Evolutionary conservation across 2,888 invertebrate genomes (phyloP), one percentile per base, ranked within the genome.

Genomic region (Pristionchus mayeri): DNA sequence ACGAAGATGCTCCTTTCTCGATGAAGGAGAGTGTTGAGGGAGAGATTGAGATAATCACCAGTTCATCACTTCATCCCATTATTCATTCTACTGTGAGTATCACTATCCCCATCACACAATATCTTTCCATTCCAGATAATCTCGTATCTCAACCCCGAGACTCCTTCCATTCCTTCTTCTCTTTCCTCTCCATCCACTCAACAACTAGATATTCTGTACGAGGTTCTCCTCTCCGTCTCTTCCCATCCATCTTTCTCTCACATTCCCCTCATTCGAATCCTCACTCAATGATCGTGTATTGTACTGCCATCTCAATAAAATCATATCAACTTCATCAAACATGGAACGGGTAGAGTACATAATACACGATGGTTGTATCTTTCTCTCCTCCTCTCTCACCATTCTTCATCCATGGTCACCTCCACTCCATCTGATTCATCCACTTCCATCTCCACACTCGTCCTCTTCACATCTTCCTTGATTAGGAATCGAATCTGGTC

Each of bases 401-500:
- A 86, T 16, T 87, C 87, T 34, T 87, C 87, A 27, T 86, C 87
- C 3, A 63, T 40, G 9, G 37, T 60, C 21, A 57, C 60, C n/a
- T 81, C 75, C 6, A 54, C 81, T 1, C 52, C 54, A 2, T 86
- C 85, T 50, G 81, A 83, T 30, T 85, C 71, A 3, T 75, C 40
- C 13, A 82, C 83, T 16, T 88, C 89, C 79, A 89, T 60, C 34
- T 88, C 87, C n/a, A 71, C 63, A 50, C 86, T 88, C 24, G 88
- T 89, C 37, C 80, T 86, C 67, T 86, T 79, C 84, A 90, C 90
- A 84, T 91, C 91, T 60, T 90, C 89, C 78, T 91, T 91, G 83
- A 91, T 89, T 60, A 89, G 71, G 30, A 86, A 85, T 13, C 91
- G 89, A 16, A 91, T 87, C n/a, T 67, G 54, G 21, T 87, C 87